A percentile compares a stretch with the other conserved stretches of the same genome.
These are phyloP conservation scores for Ctenodactylus gundi DNA, from an alignment of 2,113 vertebrate species.

Conservation along the genomic window DNA sequence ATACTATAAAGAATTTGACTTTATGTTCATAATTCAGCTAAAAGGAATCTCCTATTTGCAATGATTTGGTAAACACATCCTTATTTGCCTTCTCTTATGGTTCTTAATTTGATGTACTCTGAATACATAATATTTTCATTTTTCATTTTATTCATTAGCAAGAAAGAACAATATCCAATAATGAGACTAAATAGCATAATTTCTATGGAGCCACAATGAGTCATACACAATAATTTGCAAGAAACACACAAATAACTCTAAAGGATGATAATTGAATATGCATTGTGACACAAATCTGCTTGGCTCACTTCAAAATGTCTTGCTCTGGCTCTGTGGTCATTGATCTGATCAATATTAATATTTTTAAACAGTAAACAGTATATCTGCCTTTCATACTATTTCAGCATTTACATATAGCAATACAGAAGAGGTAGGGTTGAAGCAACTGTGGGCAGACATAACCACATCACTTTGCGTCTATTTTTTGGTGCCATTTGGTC, in stretches of 20 bases:
- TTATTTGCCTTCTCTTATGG: neutral
- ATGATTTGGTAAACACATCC: neutral
- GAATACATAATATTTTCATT: conserved; percentile 40
- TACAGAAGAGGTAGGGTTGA: neutral
- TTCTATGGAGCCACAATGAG: conserved; percentile 36
- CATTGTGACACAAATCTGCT: conserved; percentile 39
- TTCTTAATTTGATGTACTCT: conserved; percentile 51
- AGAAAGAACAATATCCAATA: conserved; percentile 49
- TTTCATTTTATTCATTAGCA: conserved; percentile 60
- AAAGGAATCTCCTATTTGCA: neutral
- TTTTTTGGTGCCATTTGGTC: neutral
- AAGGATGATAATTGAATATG: conserved; percentile 16
- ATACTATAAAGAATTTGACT: neutral
- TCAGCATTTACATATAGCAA: neutral
- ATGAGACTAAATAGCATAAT: conserved; percentile 49
- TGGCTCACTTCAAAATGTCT: conserved; percentile 44
- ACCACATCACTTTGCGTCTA: neutral
- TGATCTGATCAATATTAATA: neutral
- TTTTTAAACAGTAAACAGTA: neutral
- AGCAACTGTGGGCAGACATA: neutral
- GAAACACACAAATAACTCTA: conserved; percentile 38
- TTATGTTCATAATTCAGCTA: conserved; percentile 14
- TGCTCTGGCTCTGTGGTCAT: neutral
- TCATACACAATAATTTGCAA: conserved; percentile 49
- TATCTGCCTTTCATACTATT: neutral